Base-by-base conservation (phyloP, 2,113 vertebrate species). In the Paradisaea rubra region DNA sequence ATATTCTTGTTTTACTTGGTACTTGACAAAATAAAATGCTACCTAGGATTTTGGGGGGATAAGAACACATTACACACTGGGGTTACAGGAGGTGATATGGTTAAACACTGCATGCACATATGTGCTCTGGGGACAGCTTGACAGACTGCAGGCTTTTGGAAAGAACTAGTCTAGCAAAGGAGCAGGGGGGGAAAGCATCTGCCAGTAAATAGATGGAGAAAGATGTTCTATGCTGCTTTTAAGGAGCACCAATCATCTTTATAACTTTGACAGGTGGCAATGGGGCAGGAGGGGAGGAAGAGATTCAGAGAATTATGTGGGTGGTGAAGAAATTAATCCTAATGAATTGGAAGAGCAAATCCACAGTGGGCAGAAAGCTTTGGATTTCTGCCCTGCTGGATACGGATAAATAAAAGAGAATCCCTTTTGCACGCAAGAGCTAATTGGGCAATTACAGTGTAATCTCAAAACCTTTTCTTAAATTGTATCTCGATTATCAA, bases 301-400 rank as follows among this genome's bases (percentile, higher is more conserved):
- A 73, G 76, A 88, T 77, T 90, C 54, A 78, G 92, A 41, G 72
- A 95, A 92, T 93, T 81, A 77, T 91, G 92, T 84, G 88, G 91
- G 95, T 89, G 88, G 92, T 68, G 52, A 94, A 90, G 86, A 86
- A 96, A 94, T 94, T 96, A 96, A 96, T 96, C 91, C 86, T 95
- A 91, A 96, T 94, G 91, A 96, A 96, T 91, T 96, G 88, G 86
- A 96, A 88, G 65, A 92, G 80, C 76, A 93, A 96, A 96, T 94
- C 92, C 86, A 81, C 80, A 94, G 92, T 2, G 24, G 64, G 68
- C 52, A 95, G 92, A 95, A 92, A 92, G 72, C 77, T 96, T 92
- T 92, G 91, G 96, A 92, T 91, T 95, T 86, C 72, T 96, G 94
- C 94, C 95, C 65, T 96, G 88, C 57, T 89, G 77, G 60, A 81